These are phyloP conservation scores for Riparia riparia DNA, from an alignment of 2,113 vertebrate genomes.

Conservation along the genomic window DNA sequence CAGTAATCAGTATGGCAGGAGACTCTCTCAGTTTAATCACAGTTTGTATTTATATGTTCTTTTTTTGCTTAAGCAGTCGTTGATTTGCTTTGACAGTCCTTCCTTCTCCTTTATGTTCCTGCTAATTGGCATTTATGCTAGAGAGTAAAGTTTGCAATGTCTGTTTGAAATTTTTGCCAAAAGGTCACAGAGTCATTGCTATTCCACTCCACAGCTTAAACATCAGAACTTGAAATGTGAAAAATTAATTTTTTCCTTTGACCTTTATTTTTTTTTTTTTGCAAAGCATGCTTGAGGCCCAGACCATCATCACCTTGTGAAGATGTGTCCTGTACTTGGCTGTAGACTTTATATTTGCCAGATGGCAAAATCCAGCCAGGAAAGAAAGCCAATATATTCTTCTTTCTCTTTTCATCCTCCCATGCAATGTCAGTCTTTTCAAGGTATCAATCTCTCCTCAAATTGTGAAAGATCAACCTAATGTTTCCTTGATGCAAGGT, in stretches of 20 bases:
- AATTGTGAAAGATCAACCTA: background rate
- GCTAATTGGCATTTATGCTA: background rate
- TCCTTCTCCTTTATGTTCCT: background rate
- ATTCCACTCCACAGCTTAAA: background rate
- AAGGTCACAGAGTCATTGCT: constrained; percentile 1
- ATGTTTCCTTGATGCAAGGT: background rate
- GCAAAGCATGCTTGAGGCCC: background rate
- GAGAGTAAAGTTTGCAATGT: background rate
- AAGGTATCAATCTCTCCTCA: background rate
- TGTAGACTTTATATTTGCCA: background rate
- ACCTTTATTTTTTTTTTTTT: background rate
- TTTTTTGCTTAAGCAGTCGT: background rate
- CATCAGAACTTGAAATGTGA: background rate
- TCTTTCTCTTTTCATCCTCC: background rate
- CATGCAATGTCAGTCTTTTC: background rate
- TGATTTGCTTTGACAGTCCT: background rate
- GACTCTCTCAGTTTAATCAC: background rate
- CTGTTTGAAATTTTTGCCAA: background rate
- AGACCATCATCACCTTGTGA: background rate
- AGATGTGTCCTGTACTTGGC: background rate
- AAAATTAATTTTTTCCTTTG: background rate
- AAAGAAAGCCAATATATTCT: background rate
- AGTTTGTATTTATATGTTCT: background rate
- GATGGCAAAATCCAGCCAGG: background rate
- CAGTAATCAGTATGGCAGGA: background rate